Conservation (phyloP, 2,888 invertebrate genomes). For the Acronicta aceris region DNA sequence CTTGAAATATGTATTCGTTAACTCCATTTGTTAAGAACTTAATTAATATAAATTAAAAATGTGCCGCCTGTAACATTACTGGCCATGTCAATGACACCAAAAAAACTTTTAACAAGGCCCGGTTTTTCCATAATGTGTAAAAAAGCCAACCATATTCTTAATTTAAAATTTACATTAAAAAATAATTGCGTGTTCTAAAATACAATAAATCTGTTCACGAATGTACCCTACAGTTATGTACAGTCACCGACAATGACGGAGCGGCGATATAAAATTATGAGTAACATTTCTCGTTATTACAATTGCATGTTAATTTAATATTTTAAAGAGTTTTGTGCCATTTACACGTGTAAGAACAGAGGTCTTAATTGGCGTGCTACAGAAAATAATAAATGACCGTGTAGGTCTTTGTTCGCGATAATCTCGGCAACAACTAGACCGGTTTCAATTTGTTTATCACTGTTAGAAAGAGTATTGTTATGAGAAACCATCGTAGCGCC, state of each 20-base stretch:
- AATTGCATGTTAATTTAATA: conserved; percentile 54
- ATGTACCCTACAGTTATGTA: conserved; percentile 58
- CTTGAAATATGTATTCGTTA: conserved; percentile 19
- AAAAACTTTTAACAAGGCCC: neutral
- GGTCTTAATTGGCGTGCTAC: conserved; percentile 42
- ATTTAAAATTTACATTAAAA: conserved; percentile 28
- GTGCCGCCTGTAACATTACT: conserved; percentile 7
- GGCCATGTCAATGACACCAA: conserved; percentile 6
- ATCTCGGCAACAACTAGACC: conserved; percentile 21
- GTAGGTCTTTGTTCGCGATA: conserved; percentile 23
- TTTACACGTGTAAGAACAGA: conserved; percentile 44
- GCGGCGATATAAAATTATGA: conserved; percentile 58
- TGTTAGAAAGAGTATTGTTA: conserved; percentile 37
- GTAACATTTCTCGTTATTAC: conserved; percentile 60
- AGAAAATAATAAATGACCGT: conserved; percentile 39
- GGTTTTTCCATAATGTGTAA: conserved; percentile 13
- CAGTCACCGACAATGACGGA: conserved; percentile 53
- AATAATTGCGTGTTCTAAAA: conserved; percentile 43
- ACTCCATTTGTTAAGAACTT: neutral
- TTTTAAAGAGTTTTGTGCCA: conserved; percentile 39
- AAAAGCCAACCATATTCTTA: conserved; percentile 20
- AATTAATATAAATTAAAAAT: conserved; percentile 6
- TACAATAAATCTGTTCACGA: conserved; percentile 58
- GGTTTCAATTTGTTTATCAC: conserved; percentile 32
- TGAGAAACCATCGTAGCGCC: neutral